Evolutionary conservation across 2,797 vertebrate genomes (phyloP), one percentile per base, ranked within the genome.

Genomic region (Neomorphus geoffroyi): DNA sequence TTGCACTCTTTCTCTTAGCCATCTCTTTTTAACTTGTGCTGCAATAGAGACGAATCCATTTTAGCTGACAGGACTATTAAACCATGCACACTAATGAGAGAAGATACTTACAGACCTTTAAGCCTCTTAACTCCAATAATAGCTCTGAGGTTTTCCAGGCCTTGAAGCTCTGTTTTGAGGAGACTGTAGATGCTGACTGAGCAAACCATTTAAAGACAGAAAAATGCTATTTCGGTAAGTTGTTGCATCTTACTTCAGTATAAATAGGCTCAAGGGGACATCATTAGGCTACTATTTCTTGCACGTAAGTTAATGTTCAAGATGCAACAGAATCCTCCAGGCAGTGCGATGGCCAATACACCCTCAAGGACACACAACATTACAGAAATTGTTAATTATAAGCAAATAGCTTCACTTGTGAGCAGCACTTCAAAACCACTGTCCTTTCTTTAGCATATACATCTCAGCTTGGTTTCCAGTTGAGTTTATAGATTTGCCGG

Each of bases 91-190:
- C 18, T 91, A 9, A 80, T 45, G 54, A 88, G 33, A 75, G 51
- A 94, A 90, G 58, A 82, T 87, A 71, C 43, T 91, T 22, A 85
- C 11, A 87, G 71, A 82, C 53, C 60, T 80, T 71, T 95, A 96
- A 96, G 87, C 92, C 33, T 93, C 96, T 96, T 95, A 95, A 48
- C 16, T 89, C 89, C 56, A 85, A 37, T 67, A 96, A 93, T 89
- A 96, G 71, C 79, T 77, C 89, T 66, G 23, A 41, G 23, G 64
- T 85, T 84, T 90, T 89, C 60, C 30, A 85, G 19, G 17, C 45
- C 35, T 4, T 77, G 80, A 90, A 86, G 53, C 67, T 78, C 35
- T 41, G 56, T 80, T 89, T 80, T 77, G 51, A 85, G 77, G 24
- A 73, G 43, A 60, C 4, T 37, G 13, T n/a, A 45, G 41, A 66